phyloP scores from a whole-genome alignment of 2,113 vertebrate species.

The Lepisosteus oculatus region DNA sequence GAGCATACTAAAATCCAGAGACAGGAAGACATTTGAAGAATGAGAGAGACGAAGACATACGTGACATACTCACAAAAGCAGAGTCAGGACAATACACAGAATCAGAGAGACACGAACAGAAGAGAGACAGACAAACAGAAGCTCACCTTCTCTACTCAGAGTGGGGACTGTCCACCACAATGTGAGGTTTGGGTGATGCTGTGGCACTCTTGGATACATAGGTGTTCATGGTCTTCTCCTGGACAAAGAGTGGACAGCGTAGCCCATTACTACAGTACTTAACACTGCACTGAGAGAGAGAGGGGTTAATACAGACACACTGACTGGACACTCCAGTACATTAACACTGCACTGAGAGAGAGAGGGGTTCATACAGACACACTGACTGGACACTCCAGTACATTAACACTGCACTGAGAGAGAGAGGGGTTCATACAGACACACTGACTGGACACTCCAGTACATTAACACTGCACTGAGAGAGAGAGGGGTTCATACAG shows the following conservation, averaged over 20 bases:
- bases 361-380: too few species aligned
- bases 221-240: constrained; percentile 70
- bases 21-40: background rate
- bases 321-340: too few species aligned
- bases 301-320: background rate
- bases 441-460: too few species aligned
- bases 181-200: constrained; percentile 65
- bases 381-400: too few species aligned
- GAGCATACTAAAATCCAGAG: constrained; percentile 27
- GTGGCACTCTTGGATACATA: constrained; percentile 62
- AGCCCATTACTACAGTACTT: constrained; percentile 25
- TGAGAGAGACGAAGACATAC: background rate
- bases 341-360: too few species aligned
- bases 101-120: too few species aligned
- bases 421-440: too few species aligned
- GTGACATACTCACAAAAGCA: constrained; percentile 39
- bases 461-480: too few species aligned
- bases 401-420: too few species aligned
- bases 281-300: background rate
- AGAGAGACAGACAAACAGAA: too few species aligned
- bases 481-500: too few species aligned
- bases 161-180: constrained; percentile 76
- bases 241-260: constrained; percentile 12
- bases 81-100: constrained; percentile 23
- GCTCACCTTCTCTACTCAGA: constrained; percentile 53